Base-by-base conservation (phyloP, 2,888 invertebrate species). In the Trissolcus brochymenae region DNA sequence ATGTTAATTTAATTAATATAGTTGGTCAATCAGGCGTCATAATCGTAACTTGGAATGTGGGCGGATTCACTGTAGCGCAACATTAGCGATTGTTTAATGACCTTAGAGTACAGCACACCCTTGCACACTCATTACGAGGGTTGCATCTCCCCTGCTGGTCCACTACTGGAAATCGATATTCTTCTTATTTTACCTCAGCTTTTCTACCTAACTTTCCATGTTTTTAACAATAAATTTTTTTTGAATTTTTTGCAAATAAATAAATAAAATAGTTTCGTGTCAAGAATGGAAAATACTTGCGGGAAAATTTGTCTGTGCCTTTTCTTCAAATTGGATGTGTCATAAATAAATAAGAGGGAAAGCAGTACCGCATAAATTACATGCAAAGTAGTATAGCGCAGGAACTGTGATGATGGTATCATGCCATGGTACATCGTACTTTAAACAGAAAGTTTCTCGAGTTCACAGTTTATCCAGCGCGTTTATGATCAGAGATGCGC, bases 401-500 rank as follows among this genome's bases (percentile, higher is more conserved):
- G n/a, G 21, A 16, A 16, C 41, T 17, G 53, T 41, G 43, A 61
- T 40, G 71, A 72, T 64, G 57, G 43, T 64, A 64, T 72, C 71
- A 59, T 19, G 25, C 41, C 57, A 57, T 50, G 59, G 59, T 72
- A 72, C 71, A 72, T 72, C 64, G 71, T 25, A 53, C 71, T 72
- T 72, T 72, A 72, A 72, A 59, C 64, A 54, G 71, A 72, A 73
- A 65, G 65, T 59, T 59, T 16, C 80, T 73, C 76, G 56, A 74
- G 79, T 81, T 81, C 35, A 35, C 35, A 35, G 35, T 80, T 82
- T 81, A 86, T 84, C 82, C 85, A 43, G 35, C 54, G 72, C 55
- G 65, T 60, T 54, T 72, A 85, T 56, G 85, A 86, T 84, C 83
- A 81, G 81, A 83, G 84, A 82, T 81, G 82, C 83, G 85, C 84